Base-by-base conservation (phyloP, 2,113 vertebrate genomes). In the Sterrhoptilus dennistouni region DNA sequence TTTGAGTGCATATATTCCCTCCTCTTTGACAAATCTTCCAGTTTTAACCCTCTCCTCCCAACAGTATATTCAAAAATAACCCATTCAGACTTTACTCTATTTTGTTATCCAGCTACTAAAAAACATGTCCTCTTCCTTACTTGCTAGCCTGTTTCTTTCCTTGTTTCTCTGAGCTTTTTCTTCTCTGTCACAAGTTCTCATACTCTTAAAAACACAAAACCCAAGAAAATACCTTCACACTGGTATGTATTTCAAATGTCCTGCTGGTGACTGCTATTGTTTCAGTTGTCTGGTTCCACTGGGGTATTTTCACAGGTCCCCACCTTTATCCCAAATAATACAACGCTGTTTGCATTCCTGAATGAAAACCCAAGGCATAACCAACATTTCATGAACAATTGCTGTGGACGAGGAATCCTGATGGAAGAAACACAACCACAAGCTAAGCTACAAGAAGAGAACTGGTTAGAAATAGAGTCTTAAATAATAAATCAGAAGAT, bases 391-490 rank as follows among this genome's bases (percentile, higher is more conserved):
- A 69, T 69, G 33, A 95, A 86, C 68, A 92, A 87, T 84, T 77
- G 52, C 59, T 94, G 56, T 92, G 42, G 45, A 86, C 79, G 92
- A 91, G 72, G 76, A 97, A 84, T 95, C 77, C 52, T 95, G 83
- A 81, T 81, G 86, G 80, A 95, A 97, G 96, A 95, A 97, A 94
- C 56, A 75, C 86, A 82, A 91, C 83, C 78, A 59, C 68, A 93
- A 96, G 64, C 50, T 96, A 96, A 95, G 93, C 65, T 88, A 88
- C 61, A 86, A 83, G 94, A 92, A 95, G 57, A 93, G 18, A 36
- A 23, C 40, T 75, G 56, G 94, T 89, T 59, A 74, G 82, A 95
- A 92, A 88, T 59, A 94, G 9, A 53, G 19, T 9, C 18, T 71
- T 91, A 84, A 95, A 91, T 75, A 82, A 75, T 56, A 89, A 14